Conservation (phyloP, 2,113 vertebrate genomes). For the Pterocles gutturalis region DNA sequence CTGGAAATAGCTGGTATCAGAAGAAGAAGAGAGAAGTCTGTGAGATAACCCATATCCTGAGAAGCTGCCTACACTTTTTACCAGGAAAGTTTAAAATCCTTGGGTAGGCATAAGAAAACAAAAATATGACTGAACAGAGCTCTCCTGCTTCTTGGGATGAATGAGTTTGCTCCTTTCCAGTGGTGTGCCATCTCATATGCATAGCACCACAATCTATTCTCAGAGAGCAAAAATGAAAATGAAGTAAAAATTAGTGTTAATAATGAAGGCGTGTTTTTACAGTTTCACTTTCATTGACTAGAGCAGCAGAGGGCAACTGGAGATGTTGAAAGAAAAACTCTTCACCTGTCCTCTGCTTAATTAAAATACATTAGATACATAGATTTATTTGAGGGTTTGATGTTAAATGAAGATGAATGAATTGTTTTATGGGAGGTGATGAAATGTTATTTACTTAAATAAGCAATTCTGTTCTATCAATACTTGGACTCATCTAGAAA, state of each 20-base stretch:
- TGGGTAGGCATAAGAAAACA: background rate
- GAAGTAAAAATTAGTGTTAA: constrained; percentile 54
- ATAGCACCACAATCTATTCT: background rate
- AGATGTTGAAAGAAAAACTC: constrained; percentile 56
- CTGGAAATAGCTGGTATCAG: background rate
- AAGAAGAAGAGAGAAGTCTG: background rate
- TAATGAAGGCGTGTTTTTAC: constrained; percentile 43
- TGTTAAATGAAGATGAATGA: constrained; percentile 72
- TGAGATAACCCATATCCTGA: background rate
- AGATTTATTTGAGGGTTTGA: constrained; percentile 59
- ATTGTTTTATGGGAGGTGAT: constrained; percentile 45
- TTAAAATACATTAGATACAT: constrained; percentile 66
- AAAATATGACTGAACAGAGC: background rate
- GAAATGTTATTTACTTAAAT: constrained; percentile 55
- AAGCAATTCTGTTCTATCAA: constrained; percentile 49
- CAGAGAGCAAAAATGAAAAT: background rate
- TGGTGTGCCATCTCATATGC: background rate
- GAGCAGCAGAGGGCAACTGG: constrained; percentile 52
- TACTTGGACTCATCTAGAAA: background rate
- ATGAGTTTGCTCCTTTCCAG: background rate
- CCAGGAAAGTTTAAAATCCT: background rate
- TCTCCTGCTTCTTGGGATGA: background rate
- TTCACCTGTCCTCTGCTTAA: constrained; percentile 56
- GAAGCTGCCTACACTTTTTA: background rate
- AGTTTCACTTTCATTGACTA: constrained; percentile 55